These are phyloP conservation scores for Ophthalmolycus amberensis DNA, from an alignment of 2,113 vertebrate genomes.

Conservation along the genomic window DNA sequence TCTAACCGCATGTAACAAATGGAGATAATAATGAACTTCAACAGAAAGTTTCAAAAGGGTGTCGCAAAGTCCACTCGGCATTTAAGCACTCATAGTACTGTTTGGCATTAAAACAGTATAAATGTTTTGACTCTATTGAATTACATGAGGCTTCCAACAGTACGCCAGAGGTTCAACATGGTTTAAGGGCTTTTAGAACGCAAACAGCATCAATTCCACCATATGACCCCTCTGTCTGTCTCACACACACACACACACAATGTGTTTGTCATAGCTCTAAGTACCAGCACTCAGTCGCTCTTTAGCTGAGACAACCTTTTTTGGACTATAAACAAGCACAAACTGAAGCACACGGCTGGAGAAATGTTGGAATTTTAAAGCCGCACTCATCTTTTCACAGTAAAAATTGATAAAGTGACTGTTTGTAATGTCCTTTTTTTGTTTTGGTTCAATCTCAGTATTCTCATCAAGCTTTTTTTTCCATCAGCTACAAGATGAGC, in stretches of 20 bases:
- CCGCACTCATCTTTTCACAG: neutral
- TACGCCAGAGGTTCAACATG: neutral
- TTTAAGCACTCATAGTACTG: neutral
- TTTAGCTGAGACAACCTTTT: constrained; percentile 34
- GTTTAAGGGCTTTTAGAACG: constrained; percentile 24
- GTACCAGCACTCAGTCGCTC: constrained; percentile 32
- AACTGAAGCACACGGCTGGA: neutral
- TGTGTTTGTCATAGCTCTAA: constrained; percentile 13
- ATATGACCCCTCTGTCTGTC: neutral
- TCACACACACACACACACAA: constrained; percentile 20
- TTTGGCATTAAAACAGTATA: neutral
- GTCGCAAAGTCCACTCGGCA: neutral
- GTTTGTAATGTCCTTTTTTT: neutral
- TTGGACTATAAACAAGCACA: constrained; percentile 40
- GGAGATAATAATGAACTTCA: neutral
- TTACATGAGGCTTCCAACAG: neutral
- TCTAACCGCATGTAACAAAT: constrained; percentile 15
- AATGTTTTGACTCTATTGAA: constrained; percentile 10
- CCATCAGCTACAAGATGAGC: neutral
- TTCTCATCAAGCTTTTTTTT: neutral
- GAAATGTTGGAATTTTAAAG: constrained; percentile 15
- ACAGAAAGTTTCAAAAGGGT: constrained; percentile 1
- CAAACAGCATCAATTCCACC: constrained; percentile 23
- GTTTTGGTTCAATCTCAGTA: neutral
- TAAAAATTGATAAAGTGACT: neutral